Conservation (phyloP, 2,797 vertebrate species). For the Hemitrygon akajei region DNA sequence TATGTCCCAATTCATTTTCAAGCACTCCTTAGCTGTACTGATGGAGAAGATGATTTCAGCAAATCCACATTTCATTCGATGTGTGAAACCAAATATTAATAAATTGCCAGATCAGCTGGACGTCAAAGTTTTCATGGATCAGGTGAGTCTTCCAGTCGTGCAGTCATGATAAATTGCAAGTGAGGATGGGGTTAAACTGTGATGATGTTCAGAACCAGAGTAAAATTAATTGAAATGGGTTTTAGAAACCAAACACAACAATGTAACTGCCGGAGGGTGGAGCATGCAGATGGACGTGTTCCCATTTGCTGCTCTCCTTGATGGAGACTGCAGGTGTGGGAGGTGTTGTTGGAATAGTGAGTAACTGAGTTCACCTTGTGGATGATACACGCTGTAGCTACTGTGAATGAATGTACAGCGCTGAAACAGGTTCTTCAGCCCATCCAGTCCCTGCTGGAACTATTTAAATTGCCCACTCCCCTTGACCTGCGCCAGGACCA, state of each 20-base stretch:
- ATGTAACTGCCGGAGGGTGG: not conserved
- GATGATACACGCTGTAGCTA: too few relatives aligned
- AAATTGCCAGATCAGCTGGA: slow-evolving; percentile 58
- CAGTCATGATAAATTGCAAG: not conserved
- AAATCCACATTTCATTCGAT: slow-evolving; percentile 61
- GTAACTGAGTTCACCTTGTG: too few relatives aligned
- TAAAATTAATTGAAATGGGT: not conserved
- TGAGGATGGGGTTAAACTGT: not conserved
- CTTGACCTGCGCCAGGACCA: too few relatives aligned
- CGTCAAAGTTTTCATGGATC: slow-evolving; percentile 55
- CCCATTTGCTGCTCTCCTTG: too few relatives aligned
- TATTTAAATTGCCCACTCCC: too few relatives aligned
- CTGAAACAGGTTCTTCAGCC: too few relatives aligned
- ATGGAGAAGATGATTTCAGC: slow-evolving; percentile 67
- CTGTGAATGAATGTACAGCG: too few relatives aligned
- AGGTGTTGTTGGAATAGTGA: too few relatives aligned
- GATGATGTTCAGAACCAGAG: not conserved
- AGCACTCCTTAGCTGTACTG: slow-evolving; percentile 63
- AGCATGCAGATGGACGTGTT: too few relatives aligned
- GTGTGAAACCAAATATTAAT: slow-evolving; percentile 62
- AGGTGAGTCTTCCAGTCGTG: slow-evolving; percentile 49
- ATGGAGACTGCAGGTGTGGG: too few relatives aligned
- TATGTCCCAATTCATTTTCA: not conserved
- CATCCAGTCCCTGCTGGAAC: too few relatives aligned
- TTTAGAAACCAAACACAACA: not conserved